These are phyloP conservation scores for Criorhina ranunculi DNA, from an alignment of 2,888 invertebrate genomes.

Conservation along the genomic window DNA sequence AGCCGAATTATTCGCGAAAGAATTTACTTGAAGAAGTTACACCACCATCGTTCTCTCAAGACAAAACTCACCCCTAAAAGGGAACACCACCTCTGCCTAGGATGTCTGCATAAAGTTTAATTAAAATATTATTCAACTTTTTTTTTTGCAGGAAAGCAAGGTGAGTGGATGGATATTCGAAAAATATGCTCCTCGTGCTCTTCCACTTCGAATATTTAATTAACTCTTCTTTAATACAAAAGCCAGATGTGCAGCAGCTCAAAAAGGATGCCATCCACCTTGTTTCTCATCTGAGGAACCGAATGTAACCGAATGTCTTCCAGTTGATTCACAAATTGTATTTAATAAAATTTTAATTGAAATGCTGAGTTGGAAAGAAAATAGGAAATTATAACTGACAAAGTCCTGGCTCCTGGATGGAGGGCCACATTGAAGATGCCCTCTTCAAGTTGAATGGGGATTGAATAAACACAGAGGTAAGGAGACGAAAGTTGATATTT, in stretches of 20 bases:
- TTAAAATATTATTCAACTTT: constrained; percentile 48
- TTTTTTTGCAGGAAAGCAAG: constrained; percentile 10
- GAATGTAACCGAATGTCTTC: neutral
- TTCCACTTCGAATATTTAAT: constrained; percentile 49
- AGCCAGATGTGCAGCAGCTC: constrained; percentile 18
- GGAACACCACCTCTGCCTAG: neutral
- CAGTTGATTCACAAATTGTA: constrained; percentile 21
- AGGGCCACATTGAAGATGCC: neutral
- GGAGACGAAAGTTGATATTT: neutral
- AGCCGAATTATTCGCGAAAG: neutral
- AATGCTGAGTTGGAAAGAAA: constrained; percentile 12
- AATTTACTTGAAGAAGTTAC: neutral
- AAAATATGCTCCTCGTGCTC: constrained; percentile 2
- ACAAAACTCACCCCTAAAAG: neutral
- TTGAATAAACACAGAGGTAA: neutral
- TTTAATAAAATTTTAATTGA: constrained; percentile 49
- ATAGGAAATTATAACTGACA: neutral
- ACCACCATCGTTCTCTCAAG: neutral
- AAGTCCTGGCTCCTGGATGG: neutral
- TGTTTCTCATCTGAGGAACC: neutral
- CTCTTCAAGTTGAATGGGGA: neutral
- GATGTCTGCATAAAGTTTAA: constrained; percentile 53
- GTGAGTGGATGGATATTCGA: constrained; percentile 16
- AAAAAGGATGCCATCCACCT: constrained; percentile 8
- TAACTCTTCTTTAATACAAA: constrained; percentile 19